phyloP scores from a whole-genome alignment of 2,113 vertebrate genomes.

The Pituophis catenifer region DNA sequence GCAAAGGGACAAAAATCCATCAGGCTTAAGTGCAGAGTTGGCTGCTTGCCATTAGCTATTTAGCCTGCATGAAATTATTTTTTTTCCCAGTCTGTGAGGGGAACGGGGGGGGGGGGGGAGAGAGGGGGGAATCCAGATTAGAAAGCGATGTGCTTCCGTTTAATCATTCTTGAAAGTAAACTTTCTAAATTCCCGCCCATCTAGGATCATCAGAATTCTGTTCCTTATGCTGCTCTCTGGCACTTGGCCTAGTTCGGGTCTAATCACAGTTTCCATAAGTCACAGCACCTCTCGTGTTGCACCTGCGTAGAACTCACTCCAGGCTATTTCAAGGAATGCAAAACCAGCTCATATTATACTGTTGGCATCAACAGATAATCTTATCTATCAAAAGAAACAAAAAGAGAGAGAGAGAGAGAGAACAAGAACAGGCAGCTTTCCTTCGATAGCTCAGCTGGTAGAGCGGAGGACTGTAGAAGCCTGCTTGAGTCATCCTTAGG shows the following conservation, averaged over 20 bases:
- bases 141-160: neutral
- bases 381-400: neutral
- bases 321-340: neutral
- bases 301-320: neutral
- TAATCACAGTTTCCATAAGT: neutral
- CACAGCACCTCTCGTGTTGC: neutral
- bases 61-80: neutral
- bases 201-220: neutral
- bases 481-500: conserved; percentile 75
- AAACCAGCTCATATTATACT: neutral
- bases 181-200: neutral
- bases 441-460: conserved; percentile 85
- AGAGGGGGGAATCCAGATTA: neutral
- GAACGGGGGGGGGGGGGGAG: neutral
- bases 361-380: neutral
- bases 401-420: too few species aligned
- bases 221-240: neutral
- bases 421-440: neutral
- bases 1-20: neutral
- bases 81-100: neutral
- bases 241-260: neutral
- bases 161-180: neutral
- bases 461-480: conserved; percentile 81
- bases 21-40: neutral
- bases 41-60: neutral